Evolutionary conservation across 2,888 invertebrate species (phyloP).

Genomic region (Ryuthela nishihirai): DNA sequence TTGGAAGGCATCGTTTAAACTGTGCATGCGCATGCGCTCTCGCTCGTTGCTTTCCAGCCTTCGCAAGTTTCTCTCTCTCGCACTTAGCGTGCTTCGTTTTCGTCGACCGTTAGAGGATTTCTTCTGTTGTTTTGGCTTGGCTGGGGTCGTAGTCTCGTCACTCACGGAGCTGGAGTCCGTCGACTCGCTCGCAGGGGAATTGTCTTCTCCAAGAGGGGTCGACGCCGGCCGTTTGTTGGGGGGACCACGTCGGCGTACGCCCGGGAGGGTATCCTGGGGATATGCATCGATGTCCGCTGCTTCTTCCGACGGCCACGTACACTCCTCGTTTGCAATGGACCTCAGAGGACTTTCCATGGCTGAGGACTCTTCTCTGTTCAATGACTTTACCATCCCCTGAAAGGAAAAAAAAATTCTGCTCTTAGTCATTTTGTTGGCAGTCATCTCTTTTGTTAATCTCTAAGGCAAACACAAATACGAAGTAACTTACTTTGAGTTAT

Average conservation of each 20-base stretch:
- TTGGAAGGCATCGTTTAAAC: conserved; percentile 85
- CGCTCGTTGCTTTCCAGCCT: conserved; percentile 86
- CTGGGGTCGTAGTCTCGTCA: conserved; percentile 13
- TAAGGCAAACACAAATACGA: too few species aligned
- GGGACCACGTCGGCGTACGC: too few species aligned
- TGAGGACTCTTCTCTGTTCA: conserved; percentile 20
- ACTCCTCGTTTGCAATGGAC: conserved; percentile 12
- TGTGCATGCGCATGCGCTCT: conserved; percentile 89
- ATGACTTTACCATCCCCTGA: conserved; percentile 35
- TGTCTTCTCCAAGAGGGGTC: conserved; percentile 10
- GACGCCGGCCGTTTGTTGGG: conserved; percentile 12
- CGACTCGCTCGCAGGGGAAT: conserved; percentile 27
- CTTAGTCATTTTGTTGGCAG: too few species aligned
- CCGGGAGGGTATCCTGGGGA: too few species aligned
- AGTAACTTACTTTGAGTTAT: too few species aligned
- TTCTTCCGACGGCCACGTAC: conserved; percentile 23
- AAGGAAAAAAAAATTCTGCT: background rate
- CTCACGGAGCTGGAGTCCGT: conserved; percentile 38
- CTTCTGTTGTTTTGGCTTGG: conserved; percentile 21
- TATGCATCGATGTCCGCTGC: conserved; percentile 13
- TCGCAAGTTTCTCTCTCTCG: conserved; percentile 77
- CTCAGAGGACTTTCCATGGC: conserved; percentile 24
- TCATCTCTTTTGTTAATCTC: too few species aligned
- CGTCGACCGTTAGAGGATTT: conserved; percentile 44
- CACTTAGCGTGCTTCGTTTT: conserved; percentile 71